Base-by-base conservation (phyloP, 2,797 vertebrate genomes). In the Sarcophilus harrisii region DNA sequence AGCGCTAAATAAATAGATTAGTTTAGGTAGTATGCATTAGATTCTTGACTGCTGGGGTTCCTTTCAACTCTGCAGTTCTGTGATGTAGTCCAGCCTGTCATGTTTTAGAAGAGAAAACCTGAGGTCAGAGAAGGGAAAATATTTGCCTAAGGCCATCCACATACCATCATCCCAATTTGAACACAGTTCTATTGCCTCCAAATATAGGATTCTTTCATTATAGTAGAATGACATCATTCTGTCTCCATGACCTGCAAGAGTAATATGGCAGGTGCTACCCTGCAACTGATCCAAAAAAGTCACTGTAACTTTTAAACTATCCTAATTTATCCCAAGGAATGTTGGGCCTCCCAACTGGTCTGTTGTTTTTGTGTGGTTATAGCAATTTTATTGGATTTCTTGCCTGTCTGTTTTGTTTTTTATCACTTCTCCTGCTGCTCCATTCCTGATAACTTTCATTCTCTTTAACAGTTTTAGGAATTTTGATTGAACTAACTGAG, bases 401-500 rank as follows among this genome's bases (percentile, higher is more conserved):
- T 90, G 91, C 95, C 38, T 93, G 29, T 91, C 55, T 54, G 54
- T 92, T 73, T 94, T 92, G 92, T 58, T 93, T 66, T 96, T 90
- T n/a, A 93, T 95, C 66, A 92, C 55, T 94, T 94, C 54, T 90
- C 91, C 81, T 94, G 90, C 60, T 94, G 92, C 90, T 28, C 57
- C 92, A 81, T 16, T 94, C 60, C 66, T 92, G n/a, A 30, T 93
- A 73, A 92, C 49, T 90, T 94, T 73, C 92, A 38, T 27, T 49
- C 95, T 66, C 94, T 94, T 73, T n/a, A 49, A 27, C 11, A 91
- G 73, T 87, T 97, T 54, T 66, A 96, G 73, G 87, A 91, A 96
- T 73, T 96, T 96, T 91, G 96, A 96, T 94, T 97, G 91, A 94
- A 95, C 96, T 98, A 97, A 97, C 94, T 97, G 95, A 87, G 95